Percentiles rank a stretch among this genome's conserved stretches.
phyloP scores from a whole-genome alignment of 2,888 invertebrate genomes.

The Alsophila aescularia region DNA sequence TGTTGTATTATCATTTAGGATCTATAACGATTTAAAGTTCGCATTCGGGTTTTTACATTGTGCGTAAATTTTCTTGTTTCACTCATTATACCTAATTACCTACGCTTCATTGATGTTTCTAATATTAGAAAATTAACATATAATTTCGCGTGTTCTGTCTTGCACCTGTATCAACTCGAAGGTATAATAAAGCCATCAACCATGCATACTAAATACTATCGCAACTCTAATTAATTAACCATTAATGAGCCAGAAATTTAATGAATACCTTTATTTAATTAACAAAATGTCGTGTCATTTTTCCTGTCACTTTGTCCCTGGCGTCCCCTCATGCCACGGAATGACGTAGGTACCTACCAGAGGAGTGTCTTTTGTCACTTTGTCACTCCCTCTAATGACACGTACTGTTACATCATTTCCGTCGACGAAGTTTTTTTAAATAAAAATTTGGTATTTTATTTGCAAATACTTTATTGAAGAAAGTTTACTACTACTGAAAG shows the following conservation, averaged over 20 bases:
- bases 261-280: conserved; percentile 53
- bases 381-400: conserved; percentile 53
- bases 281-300: conserved; percentile 56
- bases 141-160: no score
- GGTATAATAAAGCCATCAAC: background rate
- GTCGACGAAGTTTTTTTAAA: conserved; percentile 31
- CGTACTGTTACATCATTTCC: conserved; percentile 50
- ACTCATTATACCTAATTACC: no score
- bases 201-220: background rate
- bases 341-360: conserved; percentile 38
- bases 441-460: conserved; percentile 18
- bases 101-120: no score
- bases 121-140: no score
- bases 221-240: conserved; percentile 7
- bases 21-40: no score
- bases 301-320: conserved; percentile 49
- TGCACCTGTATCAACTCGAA: no score
- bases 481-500: no score
- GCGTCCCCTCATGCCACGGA: conserved; percentile 48
- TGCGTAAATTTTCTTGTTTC: no score
- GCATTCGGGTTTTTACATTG: no score
- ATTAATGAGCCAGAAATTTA: conserved; percentile 31
- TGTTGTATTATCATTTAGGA: no score
- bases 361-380: conserved; percentile 55
- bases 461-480: background rate